phyloP scores from a whole-genome alignment of 1,140 invertebrate genomes.

The Nymphalis io region DNA sequence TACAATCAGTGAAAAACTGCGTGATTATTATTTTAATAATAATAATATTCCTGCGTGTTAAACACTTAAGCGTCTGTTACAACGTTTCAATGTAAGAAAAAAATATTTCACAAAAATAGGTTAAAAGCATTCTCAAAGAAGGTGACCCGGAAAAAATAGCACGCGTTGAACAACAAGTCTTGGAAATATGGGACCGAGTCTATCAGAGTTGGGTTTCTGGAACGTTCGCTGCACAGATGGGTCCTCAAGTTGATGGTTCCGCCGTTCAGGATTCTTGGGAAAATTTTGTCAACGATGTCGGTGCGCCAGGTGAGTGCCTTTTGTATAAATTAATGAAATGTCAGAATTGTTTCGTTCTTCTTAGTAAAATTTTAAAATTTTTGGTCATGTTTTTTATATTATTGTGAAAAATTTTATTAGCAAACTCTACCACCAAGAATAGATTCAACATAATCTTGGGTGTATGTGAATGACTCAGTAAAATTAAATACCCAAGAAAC shows the following conservation, averaged over 20 bases:
- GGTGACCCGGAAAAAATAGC: slow-evolving; percentile 91
- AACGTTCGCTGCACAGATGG: slow-evolving; percentile 76
- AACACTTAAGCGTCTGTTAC: no score
- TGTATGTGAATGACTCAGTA: no score
- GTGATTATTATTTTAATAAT: no score
- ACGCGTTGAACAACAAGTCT: slow-evolving; percentile 93
- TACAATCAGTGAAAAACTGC: no score
- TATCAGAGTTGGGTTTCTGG: slow-evolving; percentile 94
- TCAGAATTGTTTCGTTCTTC: no score
- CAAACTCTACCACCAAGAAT: no score
- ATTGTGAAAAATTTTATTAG: no score
- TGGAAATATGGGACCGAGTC: slow-evolving; percentile 95
- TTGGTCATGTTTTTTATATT: no score
- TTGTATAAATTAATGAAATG: not conserved
- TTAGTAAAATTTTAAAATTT: not conserved
- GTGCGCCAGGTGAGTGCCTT: slow-evolving; percentile 83
- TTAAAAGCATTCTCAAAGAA: slow-evolving; percentile 89
- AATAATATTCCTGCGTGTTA: no score
- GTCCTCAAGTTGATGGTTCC: slow-evolving; percentile 85
- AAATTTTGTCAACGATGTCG: slow-evolving; percentile 86
- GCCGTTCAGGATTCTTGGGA: slow-evolving; percentile 88
- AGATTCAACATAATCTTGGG: no score
- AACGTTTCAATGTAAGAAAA: no score
- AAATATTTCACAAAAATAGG: slow-evolving; percentile 68
- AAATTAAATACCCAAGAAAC: no score